A percentile compares a stretch with the other conserved stretches of the same genome.
These are phyloP conservation scores for Tribolium freemani DNA, from an alignment of 2,888 invertebrate genomes.

Conservation along the genomic window DNA sequence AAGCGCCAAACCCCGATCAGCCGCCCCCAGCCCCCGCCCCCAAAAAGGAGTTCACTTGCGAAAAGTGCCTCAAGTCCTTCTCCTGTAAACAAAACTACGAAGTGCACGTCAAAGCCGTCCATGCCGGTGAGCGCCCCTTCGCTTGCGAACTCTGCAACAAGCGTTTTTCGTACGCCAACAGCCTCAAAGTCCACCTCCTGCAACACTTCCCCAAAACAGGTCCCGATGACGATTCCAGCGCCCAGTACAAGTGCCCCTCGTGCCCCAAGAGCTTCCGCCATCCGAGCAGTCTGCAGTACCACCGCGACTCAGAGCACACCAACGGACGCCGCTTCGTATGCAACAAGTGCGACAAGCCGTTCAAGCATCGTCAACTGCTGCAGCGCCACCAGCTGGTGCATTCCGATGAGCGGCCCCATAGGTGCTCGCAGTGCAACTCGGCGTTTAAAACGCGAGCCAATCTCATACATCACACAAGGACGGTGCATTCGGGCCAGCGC, in stretches of 20 bases:
- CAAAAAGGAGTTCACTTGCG: slow-evolving; percentile 65
- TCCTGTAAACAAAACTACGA: slow-evolving; percentile 74
- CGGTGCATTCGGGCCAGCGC: slow-evolving; percentile 79
- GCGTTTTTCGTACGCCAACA: slow-evolving; percentile 74
- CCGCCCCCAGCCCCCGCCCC: not conserved
- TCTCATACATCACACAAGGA: slow-evolving; percentile 77
- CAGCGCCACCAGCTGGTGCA: slow-evolving; percentile 86
- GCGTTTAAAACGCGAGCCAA: slow-evolving; percentile 82
- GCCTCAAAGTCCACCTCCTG: slow-evolving; percentile 72
- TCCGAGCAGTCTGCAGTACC: slow-evolving; percentile 82
- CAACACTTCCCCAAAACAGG: slow-evolving; percentile 65
- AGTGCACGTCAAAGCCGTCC: slow-evolving; percentile 73
- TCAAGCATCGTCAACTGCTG: slow-evolving; percentile 81
- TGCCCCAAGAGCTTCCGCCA: slow-evolving; percentile 73
- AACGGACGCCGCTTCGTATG: slow-evolving; percentile 73
- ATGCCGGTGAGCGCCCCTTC: slow-evolving; percentile 73
- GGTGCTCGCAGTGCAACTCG: slow-evolving; percentile 73
- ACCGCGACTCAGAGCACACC: slow-evolving; percentile 74
- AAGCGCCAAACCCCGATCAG: not conserved
- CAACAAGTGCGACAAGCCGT: slow-evolving; percentile 81
- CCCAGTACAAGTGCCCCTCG: slow-evolving; percentile 74
- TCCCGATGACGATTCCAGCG: slow-evolving; percentile 49
- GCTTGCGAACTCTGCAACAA: slow-evolving; percentile 74
- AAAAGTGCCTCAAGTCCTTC: slow-evolving; percentile 74
- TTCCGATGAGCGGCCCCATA: slow-evolving; percentile 76